These are phyloP conservation scores for Xenopus laevis DNA, from an alignment of 2,113 vertebrate genomes.

Conservation along the genomic window DNA sequence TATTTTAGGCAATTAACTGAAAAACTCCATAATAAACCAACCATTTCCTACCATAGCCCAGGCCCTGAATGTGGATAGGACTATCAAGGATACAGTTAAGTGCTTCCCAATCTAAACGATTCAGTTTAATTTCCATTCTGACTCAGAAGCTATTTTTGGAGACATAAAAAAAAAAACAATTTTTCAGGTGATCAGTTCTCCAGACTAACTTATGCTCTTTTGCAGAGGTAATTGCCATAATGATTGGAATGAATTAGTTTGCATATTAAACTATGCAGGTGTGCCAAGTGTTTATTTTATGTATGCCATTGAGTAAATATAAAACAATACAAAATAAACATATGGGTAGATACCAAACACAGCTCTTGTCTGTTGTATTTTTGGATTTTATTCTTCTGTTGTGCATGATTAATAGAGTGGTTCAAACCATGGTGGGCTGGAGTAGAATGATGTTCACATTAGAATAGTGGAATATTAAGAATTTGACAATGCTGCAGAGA, in stretches of 20 bases:
- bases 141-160: constrained; percentile 37
- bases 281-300: constrained; percentile 42
- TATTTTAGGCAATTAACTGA: too few species aligned
- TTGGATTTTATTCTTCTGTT: neutral
- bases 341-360: constrained; percentile 30
- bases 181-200: constrained; percentile 39
- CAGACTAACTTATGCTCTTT: constrained; percentile 11
- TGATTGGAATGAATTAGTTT: constrained; percentile 41
- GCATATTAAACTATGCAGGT: constrained; percentile 40
- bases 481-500: too few species aligned
- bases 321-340: constrained; percentile 44
- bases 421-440: too few species aligned
- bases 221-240: constrained; percentile 28
- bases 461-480: too few species aligned
- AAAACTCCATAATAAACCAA: too few species aligned
- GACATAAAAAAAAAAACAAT: constrained; percentile 25
- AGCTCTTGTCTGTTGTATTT: neutral
- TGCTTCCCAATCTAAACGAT: neutral
- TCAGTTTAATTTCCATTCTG: neutral
- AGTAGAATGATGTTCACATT: too few species aligned
- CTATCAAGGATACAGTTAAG: neutral
- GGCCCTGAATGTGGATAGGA: too few species aligned
- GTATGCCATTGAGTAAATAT: constrained; percentile 23
- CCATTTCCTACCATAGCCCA: too few species aligned
- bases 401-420: too few species aligned